Evolutionary conservation across 2,797 vertebrate species (phyloP).

Genomic region (Mycteria americana): DNA sequence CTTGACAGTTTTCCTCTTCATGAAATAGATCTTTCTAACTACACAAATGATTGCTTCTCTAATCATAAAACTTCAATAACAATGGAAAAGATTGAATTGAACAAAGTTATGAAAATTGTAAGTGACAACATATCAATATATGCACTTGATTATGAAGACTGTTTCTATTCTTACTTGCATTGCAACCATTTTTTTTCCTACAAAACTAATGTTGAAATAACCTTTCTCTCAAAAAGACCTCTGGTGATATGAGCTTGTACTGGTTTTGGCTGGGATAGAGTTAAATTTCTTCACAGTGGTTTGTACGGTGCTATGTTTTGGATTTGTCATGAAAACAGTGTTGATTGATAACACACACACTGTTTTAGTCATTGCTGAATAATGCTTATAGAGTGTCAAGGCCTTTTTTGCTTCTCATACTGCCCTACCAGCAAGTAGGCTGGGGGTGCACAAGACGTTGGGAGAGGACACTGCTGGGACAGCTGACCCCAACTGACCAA

Average conservation of each 20-base stretch:
- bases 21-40: not conserved
- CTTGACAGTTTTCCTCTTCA: not conserved
- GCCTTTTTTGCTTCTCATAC: not conserved
- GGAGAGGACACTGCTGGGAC: not conserved
- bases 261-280: not conserved
- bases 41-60: not conserved
- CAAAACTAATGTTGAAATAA: not conserved
- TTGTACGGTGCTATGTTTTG: not conserved
- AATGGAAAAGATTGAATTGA: not conserved
- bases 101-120: not conserved
- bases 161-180: not conserved
- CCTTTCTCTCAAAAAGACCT: not conserved
- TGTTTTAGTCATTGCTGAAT: not conserved
- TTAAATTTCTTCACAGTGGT: not conserved
- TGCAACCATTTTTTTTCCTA: not conserved
- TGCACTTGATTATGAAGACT: not conserved
- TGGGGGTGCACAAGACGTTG: not conserved
- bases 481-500: not conserved
- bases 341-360: not conserved
- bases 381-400: not conserved
- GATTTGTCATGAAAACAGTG: not conserved
- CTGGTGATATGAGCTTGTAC: not conserved
- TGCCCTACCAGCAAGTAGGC: rapidly evolving
- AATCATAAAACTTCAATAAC: not conserved
- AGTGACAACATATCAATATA: not conserved